A percentile compares a stretch with the other conserved stretches of the same genome.
Conservation (phyloP, 2,888 invertebrate genomes). For the Cremastinae sp. region DNA sequence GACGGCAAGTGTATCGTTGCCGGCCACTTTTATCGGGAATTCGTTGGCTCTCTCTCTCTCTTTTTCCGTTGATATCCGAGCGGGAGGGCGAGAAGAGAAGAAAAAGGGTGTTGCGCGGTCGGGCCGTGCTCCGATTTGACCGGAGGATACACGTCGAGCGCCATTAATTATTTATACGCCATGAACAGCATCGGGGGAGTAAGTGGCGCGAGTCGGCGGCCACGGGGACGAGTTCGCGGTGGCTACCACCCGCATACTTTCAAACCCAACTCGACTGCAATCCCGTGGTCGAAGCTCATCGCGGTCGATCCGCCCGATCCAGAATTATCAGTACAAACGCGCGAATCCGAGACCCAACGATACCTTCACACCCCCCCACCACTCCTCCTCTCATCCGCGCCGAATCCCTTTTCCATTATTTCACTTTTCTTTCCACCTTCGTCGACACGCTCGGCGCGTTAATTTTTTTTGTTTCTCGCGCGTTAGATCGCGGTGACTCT, state of each 20-base stretch:
- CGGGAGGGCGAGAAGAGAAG: neutral
- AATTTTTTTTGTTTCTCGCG: too few relatives aligned
- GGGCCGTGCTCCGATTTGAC: slow-evolving; percentile 28
- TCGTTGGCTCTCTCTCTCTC: slow-evolving; percentile 28
- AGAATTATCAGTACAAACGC: slow-evolving; percentile 48
- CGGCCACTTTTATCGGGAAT: slow-evolving; percentile 51
- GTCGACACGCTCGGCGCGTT: too few relatives aligned
- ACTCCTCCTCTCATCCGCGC: too few relatives aligned
- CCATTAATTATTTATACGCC: slow-evolving; percentile 59
- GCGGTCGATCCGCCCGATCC: slow-evolving; percentile 55
- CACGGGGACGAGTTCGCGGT: slow-evolving; percentile 21
- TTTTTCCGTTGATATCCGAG: slow-evolving; percentile 22
- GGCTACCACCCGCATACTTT: slow-evolving; percentile 31
- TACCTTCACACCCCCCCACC: slow-evolving; percentile 24
- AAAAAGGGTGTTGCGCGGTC: slow-evolving; percentile 39
- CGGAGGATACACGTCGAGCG: slow-evolving; percentile 55
- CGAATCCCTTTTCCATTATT: slow-evolving; percentile 16
- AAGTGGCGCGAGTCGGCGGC: slow-evolving; percentile 32
- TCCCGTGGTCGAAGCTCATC: slow-evolving; percentile 54
- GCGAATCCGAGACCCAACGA: slow-evolving; percentile 4
- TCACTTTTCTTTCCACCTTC: too few relatives aligned
- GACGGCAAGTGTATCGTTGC: slow-evolving; percentile 31
- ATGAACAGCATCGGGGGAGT: slow-evolving; percentile 55
- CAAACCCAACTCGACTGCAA: slow-evolving; percentile 40
- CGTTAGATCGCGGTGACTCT: too few relatives aligned